A percentile compares a stretch with the other conserved stretches of the same genome.
Evolutionary conservation across 2,113 vertebrate genomes (phyloP).

Genomic region (Chunga burmeisteri): DNA sequence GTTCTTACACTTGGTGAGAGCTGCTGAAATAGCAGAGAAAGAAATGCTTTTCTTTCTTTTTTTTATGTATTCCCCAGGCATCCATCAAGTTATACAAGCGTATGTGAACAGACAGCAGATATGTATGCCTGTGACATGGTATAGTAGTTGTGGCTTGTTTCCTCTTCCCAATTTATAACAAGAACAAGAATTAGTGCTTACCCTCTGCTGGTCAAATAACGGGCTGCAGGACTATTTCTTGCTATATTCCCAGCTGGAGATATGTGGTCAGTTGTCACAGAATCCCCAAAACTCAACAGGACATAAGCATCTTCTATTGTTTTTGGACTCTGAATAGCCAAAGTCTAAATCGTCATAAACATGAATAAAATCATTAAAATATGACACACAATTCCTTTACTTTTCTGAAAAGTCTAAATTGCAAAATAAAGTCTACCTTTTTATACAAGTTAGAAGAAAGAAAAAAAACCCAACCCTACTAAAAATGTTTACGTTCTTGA

Average conservation of each 20-base stretch:
- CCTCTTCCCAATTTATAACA: not conserved
- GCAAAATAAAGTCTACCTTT: not conserved
- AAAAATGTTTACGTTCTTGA: not conserved
- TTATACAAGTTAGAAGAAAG: not conserved
- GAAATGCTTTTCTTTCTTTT: not conserved
- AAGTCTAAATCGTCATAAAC: slow-evolving; percentile 76
- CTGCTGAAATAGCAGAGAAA: not conserved
- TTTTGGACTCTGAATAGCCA: slow-evolving; percentile 75
- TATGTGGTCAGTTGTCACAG: slow-evolving; percentile 97
- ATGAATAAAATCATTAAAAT: not conserved
- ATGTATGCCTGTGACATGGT: not conserved
- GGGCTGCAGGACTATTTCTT: slow-evolving; percentile 91
- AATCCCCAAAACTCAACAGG: slow-evolving; percentile 92
- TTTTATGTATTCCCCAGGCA: not conserved
- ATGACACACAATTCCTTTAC: not conserved
- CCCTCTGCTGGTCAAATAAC: slow-evolving; percentile 87
- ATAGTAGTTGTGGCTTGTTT: not conserved
- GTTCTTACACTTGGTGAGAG: not conserved
- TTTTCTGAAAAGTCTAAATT: not conserved
- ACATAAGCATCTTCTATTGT: slow-evolving; percentile 88
- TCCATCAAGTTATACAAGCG: fast-evolving
- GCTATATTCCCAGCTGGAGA: slow-evolving; percentile 98
- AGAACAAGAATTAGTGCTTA: slow-evolving; percentile 57
- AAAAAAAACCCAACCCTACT: not conserved
- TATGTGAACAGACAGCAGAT: not conserved